Evolutionary conservation across 2,113 vertebrate species (phyloP), one percentile per base, ranked within the genome.

Genomic region (Accipiter virgatus): DNA sequence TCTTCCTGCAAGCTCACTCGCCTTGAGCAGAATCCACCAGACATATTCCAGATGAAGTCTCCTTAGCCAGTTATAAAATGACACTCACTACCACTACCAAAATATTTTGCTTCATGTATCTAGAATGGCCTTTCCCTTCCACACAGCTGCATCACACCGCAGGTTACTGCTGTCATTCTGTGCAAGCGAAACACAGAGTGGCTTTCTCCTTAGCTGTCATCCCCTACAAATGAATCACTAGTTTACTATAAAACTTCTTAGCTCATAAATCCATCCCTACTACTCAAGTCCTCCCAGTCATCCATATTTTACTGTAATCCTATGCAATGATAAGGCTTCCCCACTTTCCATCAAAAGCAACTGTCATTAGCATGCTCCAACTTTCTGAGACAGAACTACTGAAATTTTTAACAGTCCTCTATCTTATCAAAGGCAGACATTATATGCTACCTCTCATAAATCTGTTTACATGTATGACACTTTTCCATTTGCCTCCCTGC

Each of bases 341-440:
- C 43, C 29, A n/a, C 40, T 79, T 68, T 8, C 74, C 0, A 0
- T 59, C 81, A 91, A 66, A 63, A 71, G 27, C 53, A 56, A 74
- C 34, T 6, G 36, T 63, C 48, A 59, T 38, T 61, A 85, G n/a
- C 2, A 1, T 3, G 16, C 78, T 82, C 31, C 81, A 77, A 10
- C 81, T 38, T 94, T 32, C 86, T 8, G 22, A 88, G 58, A 71
- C 78, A 90, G 72, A 79, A 32, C 70, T 80, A 79, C 62, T 82
- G 74, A 93, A 94, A 93, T 66, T 80, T 93, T 94, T 95, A 94
- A 81, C 83, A 84, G 42, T 72, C 73, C 93, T 89, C 68, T 74
- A 42, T 63, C 87, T 92, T 77, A 85, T 32, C 85, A 95, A 79
- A 95, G 67, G 74, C 78, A 94, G 66, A 80, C 52, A n/a, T 58